A percentile compares a stretch with the other conserved stretches of the same genome.
Conservation (phyloP, 2,888 invertebrate genomes). For the Tipula helvola region DNA sequence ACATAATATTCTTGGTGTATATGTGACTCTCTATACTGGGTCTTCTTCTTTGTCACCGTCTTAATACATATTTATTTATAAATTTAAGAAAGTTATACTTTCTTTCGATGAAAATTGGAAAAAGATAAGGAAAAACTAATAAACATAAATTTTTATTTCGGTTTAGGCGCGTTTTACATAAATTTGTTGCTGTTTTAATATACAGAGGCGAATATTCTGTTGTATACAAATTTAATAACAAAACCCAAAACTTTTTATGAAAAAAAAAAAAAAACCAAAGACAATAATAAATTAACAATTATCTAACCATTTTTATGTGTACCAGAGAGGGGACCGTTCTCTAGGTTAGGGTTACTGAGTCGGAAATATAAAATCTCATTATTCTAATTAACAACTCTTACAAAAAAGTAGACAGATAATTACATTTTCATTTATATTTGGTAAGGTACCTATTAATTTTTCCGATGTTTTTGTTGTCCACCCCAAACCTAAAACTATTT, state of each 20-base stretch:
- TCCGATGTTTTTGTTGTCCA: neutral
- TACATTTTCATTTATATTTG: neutral
- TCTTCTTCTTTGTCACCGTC: neutral
- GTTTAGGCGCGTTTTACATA: neutral
- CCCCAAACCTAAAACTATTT: neutral
- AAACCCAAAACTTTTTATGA: neutral
- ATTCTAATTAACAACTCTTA: neutral
- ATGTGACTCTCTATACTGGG: neutral
- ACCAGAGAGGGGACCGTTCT: neutral
- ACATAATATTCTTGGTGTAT: too few relatives aligned
- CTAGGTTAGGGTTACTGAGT: neutral
- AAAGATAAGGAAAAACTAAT: neutral
- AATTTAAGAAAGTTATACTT: neutral
- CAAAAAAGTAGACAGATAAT: neutral
- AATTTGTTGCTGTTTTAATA: neutral
- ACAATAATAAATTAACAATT: neutral
- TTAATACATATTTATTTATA: neutral
- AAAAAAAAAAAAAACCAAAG: neutral
- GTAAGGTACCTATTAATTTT: neutral
- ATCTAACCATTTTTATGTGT: neutral
- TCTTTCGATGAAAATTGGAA: neutral
- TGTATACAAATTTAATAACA: neutral
- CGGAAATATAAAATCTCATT: neutral
- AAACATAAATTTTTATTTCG: neutral
- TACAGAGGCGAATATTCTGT: neutral